Percentiles rank a stretch among this genome's conserved stretches.
phyloP scores from a whole-genome alignment of 2,797 vertebrate genomes.

The Poeciliopsis turneri region DNA sequence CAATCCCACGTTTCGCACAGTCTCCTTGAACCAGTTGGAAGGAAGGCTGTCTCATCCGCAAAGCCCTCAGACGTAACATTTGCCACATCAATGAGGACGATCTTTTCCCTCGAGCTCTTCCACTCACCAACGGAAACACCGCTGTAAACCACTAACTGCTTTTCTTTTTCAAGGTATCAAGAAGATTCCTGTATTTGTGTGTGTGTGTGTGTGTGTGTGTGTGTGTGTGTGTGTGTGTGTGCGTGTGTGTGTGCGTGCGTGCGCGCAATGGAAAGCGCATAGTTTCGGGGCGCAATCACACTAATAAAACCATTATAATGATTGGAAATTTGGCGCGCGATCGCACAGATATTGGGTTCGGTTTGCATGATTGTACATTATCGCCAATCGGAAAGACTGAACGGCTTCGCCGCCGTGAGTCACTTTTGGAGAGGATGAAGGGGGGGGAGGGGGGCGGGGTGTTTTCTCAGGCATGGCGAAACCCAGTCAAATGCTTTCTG shows the following conservation, averaged over 20 bases:
- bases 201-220: slow-evolving; percentile 41
- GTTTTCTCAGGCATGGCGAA: slow-evolving; percentile 38
- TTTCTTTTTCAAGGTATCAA: slow-evolving; percentile 60
- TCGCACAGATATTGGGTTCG: slow-evolving; percentile 48
- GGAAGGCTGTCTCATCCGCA: slow-evolving; percentile 36
- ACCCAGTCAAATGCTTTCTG: slow-evolving; percentile 33
- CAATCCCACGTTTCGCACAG: slow-evolving; percentile 36
- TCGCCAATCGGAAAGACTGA: slow-evolving; percentile 75
- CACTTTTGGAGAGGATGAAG: slow-evolving; percentile 54
- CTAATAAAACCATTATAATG: slow-evolving; percentile 65
- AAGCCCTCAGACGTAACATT: slow-evolving; percentile 60
- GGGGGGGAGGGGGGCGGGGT: slow-evolving; percentile 23
- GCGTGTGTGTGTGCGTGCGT: slow-evolving; percentile 19
- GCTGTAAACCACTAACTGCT: slow-evolving; percentile 48
- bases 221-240: slow-evolving; percentile 42
- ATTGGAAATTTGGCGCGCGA: slow-evolving; percentile 70
- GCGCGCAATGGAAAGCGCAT: slow-evolving; percentile 61
- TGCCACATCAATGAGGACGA: slow-evolving; percentile 52
- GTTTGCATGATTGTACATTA: slow-evolving; percentile 76
- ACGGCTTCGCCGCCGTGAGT: slow-evolving; percentile 63
- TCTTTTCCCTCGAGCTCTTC: slow-evolving; percentile 44
- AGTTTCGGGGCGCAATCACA: slow-evolving; percentile 61
- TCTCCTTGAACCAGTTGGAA: slow-evolving; percentile 43
- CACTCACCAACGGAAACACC: slow-evolving; percentile 67
- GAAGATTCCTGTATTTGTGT: slow-evolving; percentile 24